Percentiles rank a stretch among this genome's conserved stretches.
phyloP scores from a whole-genome alignment of 92 coral and sea anemone genomes.

The Porites rus region DNA sequence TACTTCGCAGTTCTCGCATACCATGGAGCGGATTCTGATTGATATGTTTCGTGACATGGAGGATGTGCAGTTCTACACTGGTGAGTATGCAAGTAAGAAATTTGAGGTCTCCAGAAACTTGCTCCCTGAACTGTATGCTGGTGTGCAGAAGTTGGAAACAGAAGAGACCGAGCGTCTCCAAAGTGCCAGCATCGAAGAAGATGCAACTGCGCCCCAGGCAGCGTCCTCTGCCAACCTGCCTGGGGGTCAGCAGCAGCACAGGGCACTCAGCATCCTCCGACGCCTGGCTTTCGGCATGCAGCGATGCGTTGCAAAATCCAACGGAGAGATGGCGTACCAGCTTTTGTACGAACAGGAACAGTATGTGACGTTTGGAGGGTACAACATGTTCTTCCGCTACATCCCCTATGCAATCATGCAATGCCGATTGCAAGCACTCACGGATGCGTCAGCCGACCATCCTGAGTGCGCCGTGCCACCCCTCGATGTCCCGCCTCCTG shows the following conservation, averaged over 20 bases:
- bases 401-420: background rate
- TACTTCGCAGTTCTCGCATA: background rate
- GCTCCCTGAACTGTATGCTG: background rate
- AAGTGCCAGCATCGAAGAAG: background rate
- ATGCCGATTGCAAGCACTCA: background rate
- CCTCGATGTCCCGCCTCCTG: slow-evolving; percentile 7
- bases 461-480: background rate
- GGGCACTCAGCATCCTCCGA: slow-evolving; percentile 1
- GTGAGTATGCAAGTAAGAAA: slow-evolving; percentile 2
- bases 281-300: slow-evolving; percentile 9
- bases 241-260: background rate
- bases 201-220: too few species aligned
- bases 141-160: background rate
- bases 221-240: too few species aligned
- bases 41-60: slow-evolving; percentile 6
- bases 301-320: background rate
- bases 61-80: background rate
- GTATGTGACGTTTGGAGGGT: background rate
- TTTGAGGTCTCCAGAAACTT: slow-evolving; percentile 2
- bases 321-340: slow-evolving; percentile 3
- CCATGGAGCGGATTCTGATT: slow-evolving; percentile 3
- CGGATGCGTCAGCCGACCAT: background rate
- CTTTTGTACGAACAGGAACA: slow-evolving; percentile 4
- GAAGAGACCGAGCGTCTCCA: background rate
- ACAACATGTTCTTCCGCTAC: slow-evolving; percentile 4